Evolutionary conservation across 2,113 vertebrate species (phyloP).

Genomic region (Ahaetulla prasina): DNA sequence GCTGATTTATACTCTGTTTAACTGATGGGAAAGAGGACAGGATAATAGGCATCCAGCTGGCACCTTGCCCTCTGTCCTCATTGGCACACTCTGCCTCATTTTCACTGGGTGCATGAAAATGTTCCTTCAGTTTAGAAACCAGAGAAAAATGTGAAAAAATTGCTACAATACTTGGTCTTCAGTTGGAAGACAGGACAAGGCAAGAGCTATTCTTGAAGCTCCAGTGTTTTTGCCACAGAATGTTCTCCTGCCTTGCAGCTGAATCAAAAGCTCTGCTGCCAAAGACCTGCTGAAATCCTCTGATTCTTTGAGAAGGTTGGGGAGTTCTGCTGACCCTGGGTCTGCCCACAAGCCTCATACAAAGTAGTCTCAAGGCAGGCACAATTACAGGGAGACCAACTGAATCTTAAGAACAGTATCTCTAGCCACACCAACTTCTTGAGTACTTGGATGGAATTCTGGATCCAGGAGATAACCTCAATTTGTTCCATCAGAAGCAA

Average conservation of each 20-base stretch:
- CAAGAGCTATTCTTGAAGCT: background rate
- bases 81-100: background rate
- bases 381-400: background rate
- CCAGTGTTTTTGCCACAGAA: background rate
- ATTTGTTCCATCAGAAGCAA: background rate
- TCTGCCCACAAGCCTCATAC: background rate
- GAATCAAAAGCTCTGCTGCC: background rate
- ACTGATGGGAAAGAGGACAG: background rate
- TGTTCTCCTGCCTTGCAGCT: background rate
- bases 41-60: background rate
- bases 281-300: background rate
- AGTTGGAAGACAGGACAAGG: background rate
- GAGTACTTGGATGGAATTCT: no score
- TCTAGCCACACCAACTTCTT: background rate
- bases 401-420: background rate
- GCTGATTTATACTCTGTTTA: background rate
- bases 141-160: background rate
- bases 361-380: background rate
- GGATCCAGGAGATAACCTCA: background rate
- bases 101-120: background rate
- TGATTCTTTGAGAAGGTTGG: background rate
- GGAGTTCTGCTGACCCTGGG: background rate
- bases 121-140: background rate
- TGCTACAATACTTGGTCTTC: background rate
- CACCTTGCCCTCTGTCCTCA: background rate